A percentile compares a stretch with the other conserved stretches of the same genome.
phyloP scores from a whole-genome alignment of 1,140 invertebrate genomes.

The Stegodyphus mimosarum region DNA sequence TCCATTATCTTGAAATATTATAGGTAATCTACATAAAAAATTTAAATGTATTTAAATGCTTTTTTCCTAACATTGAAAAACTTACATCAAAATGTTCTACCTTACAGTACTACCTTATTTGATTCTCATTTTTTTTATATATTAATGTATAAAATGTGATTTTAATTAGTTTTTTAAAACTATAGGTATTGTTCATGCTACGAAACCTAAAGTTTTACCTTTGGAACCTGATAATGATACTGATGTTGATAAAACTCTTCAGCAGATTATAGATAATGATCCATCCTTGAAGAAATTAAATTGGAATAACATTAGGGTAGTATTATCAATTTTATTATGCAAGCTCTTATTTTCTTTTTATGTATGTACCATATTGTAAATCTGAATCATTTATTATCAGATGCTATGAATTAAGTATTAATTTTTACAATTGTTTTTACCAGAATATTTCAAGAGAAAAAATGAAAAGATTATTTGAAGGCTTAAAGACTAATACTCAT shows the following conservation, averaged over 20 bases:
- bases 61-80: neutral
- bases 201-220: slow-evolving; percentile 89
- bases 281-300: slow-evolving; percentile 87
- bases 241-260: slow-evolving; percentile 90
- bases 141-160: neutral
- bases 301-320: slow-evolving; percentile 95
- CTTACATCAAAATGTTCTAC: too few relatives aligned
- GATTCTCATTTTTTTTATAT: neutral
- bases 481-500: slow-evolving; percentile 88
- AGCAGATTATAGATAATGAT: slow-evolving; percentile 85
- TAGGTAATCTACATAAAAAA: too few relatives aligned
- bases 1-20: too few relatives aligned
- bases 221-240: slow-evolving; percentile 94
- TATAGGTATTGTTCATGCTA: slow-evolving; percentile 89
- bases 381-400: neutral
- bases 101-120: neutral
- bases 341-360: neutral
- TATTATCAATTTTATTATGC: neutral
- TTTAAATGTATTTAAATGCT: too few relatives aligned
- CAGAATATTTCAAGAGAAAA: slow-evolving; percentile 98
- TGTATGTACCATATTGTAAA: neutral
- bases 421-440: neutral
- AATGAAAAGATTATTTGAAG: slow-evolving; percentile 89
- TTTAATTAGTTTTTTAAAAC: neutral
- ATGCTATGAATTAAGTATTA: neutral